These are phyloP conservation scores for Isichthys henryi DNA, from an alignment of 2,113 vertebrate genomes.

Conservation along the genomic window DNA sequence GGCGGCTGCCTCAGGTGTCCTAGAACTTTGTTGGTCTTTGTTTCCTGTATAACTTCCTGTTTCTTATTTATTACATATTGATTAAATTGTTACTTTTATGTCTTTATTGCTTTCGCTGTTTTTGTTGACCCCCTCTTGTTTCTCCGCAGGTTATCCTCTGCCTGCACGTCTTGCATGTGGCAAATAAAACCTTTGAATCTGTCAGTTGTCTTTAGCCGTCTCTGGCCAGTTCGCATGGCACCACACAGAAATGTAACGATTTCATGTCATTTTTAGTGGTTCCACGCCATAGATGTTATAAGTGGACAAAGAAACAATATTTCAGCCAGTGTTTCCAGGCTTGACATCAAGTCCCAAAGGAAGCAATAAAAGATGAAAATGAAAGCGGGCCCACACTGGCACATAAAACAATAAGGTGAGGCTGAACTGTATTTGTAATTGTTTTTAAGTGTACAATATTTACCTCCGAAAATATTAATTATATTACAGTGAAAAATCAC, in stretches of 20 bases:
- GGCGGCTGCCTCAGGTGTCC: neutral
- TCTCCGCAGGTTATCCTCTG: neutral
- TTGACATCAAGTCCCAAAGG: neutral
- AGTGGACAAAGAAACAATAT: neutral
- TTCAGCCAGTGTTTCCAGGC: neutral
- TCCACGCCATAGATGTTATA: neutral
- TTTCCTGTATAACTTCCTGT: neutral
- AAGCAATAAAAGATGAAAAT: neutral
- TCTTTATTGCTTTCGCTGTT: neutral
- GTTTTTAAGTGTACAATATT: neutral
- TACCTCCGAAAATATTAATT: neutral
- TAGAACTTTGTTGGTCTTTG: neutral
- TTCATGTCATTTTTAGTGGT: constrained; percentile 13
- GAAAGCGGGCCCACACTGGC: neutral
- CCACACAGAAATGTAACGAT: neutral
- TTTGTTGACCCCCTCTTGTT: neutral
- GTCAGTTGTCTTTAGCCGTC: neutral
- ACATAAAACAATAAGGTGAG: constrained; percentile 1
- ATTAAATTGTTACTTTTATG: neutral
- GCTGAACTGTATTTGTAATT: neutral
- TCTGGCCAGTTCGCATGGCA: neutral
- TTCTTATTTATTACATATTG: neutral
- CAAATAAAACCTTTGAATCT: neutral
- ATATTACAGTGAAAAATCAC: neutral
- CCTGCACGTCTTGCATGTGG: neutral